These are phyloP conservation scores for Spialia ferax DNA, from an alignment of 2,888 invertebrate species.

Conservation along the genomic window DNA sequence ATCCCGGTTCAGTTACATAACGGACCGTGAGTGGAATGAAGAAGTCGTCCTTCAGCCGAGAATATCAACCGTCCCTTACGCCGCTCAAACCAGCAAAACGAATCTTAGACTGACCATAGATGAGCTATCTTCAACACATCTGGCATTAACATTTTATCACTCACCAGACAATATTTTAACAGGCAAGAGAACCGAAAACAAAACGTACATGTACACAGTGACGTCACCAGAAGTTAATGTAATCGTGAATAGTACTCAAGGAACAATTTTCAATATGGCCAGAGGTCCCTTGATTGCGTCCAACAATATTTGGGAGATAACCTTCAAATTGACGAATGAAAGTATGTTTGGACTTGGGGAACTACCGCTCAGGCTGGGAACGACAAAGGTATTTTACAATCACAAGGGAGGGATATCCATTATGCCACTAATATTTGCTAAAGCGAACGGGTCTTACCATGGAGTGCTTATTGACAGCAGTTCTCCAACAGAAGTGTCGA, in stretches of 20 bases:
- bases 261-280: slow-evolving; percentile 80
- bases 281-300: slow-evolving; percentile 87
- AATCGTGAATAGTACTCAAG: slow-evolving; percentile 58
- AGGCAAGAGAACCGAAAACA: slow-evolving; percentile 60
- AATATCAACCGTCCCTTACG: slow-evolving; percentile 65
- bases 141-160: slow-evolving; percentile 69
- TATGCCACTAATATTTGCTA: slow-evolving; percentile 83
- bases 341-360: slow-evolving; percentile 86
- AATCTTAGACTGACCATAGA: slow-evolving; percentile 66
- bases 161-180: slow-evolving; percentile 49
- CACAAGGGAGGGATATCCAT: slow-evolving; percentile 73
- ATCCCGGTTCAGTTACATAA: slow-evolving; percentile 79
- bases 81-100: slow-evolving; percentile 56
- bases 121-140: slow-evolving; percentile 69
- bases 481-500: slow-evolving; percentile 84
- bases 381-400: slow-evolving; percentile 76
- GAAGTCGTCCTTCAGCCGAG: slow-evolving; percentile 63
- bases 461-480: slow-evolving; percentile 83
- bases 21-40: slow-evolving; percentile 67
- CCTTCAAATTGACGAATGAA: slow-evolving; percentile 82
- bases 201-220: slow-evolving; percentile 62
- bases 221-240: slow-evolving; percentile 66
- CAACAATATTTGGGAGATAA: slow-evolving; percentile 87
- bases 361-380: slow-evolving; percentile 67
- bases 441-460: slow-evolving; percentile 81